Conservation (phyloP, 2,113 vertebrate genomes). For the Psammodynastes pulverulentus region DNA sequence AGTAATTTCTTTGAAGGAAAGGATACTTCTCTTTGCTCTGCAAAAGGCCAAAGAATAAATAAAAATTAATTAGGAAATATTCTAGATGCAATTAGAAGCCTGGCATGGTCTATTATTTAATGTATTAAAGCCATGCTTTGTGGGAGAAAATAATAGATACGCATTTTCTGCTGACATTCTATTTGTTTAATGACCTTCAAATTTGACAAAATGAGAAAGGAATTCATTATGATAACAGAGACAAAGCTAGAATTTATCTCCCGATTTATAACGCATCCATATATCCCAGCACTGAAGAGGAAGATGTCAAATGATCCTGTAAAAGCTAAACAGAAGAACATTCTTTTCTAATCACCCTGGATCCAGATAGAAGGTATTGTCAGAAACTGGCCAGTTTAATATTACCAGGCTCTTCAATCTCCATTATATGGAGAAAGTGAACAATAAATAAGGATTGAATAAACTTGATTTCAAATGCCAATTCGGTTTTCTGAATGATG, state of each 20-base stretch:
- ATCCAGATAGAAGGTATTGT: neutral
- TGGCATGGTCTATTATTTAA: neutral
- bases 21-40: neutral
- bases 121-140: neutral
- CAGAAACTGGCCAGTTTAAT: neutral
- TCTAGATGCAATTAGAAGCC: neutral
- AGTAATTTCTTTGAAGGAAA: neutral
- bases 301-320: neutral
- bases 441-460: neutral
- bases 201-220: neutral
- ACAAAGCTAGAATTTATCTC: neutral
- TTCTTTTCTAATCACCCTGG: neutral
- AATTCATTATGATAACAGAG: neutral
- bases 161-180: neutral
- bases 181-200: neutral
- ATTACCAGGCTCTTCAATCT: fast-evolving
- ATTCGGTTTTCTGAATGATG: neutral
- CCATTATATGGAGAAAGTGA: neutral
- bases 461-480: neutral
- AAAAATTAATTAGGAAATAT: neutral
- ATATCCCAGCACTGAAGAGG: neutral
- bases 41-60: neutral
- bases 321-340: neutral
- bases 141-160: constrained; percentile 9
- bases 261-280: neutral